Percentiles rank a stretch among this genome's conserved stretches.
Conservation (phyloP, 2,888 invertebrate genomes). For the Formica aserva region DNA sequence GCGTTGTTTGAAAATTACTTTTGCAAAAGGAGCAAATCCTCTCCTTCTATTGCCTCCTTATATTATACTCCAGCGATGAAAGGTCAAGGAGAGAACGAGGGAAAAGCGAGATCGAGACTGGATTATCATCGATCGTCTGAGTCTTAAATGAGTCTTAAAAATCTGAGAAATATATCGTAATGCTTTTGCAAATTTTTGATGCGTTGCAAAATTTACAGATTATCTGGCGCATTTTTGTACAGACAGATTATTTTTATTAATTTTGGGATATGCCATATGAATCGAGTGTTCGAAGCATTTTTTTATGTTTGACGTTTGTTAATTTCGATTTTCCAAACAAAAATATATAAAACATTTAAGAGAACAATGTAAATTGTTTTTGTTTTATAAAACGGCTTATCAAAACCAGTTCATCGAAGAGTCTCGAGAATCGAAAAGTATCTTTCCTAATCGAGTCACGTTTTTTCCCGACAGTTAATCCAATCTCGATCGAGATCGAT, state of each 20-base stretch:
- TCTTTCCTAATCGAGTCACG: neutral
- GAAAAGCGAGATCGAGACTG: slow-evolving; percentile 61
- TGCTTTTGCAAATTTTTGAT: neutral
- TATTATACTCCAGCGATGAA: slow-evolving; percentile 48
- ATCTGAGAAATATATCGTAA: slow-evolving; percentile 28
- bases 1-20: slow-evolving; percentile 47
- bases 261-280: neutral
- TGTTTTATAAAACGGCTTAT: neutral
- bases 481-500: slow-evolving; percentile 67
- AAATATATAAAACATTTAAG: neutral
- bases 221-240: neutral
- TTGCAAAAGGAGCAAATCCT: slow-evolving; percentile 46
- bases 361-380: neutral
- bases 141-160: neutral
- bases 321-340: neutral
- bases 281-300: neutral
- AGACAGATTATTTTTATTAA: neutral
- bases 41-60: slow-evolving; percentile 53
- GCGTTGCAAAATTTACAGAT: neutral
- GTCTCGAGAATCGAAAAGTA: slow-evolving; percentile 5
- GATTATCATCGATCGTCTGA: slow-evolving; percentile 40
- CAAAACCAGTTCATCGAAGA: neutral
- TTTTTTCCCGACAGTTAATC: slow-evolving; percentile 33
- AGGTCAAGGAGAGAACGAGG: slow-evolving; percentile 55
- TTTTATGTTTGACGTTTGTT: neutral